A percentile compares a stretch with the other conserved stretches of the same genome.
Conservation (phyloP, 1,140 invertebrate species). For the Ostrea edulis region DNA sequence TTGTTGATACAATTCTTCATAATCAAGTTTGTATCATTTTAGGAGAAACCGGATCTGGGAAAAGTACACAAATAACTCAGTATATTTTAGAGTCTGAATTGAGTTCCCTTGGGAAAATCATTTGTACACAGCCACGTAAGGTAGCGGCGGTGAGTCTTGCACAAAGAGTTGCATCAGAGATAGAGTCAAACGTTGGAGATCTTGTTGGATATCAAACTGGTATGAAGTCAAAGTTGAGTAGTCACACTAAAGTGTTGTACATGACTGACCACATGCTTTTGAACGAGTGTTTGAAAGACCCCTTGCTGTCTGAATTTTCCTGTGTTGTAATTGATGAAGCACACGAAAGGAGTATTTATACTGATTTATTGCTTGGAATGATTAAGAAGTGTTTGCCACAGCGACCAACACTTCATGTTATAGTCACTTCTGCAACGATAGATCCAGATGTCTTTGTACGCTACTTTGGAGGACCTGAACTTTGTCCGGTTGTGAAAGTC, state of each 20-base stretch:
- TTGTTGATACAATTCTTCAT: conserved; percentile 62
- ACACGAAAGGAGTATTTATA: conserved; percentile 97
- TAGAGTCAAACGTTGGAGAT: conserved; percentile 68
- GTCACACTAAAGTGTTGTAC: conserved; percentile 90
- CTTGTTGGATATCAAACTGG: conserved; percentile 82
- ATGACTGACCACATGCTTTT: conserved; percentile 99
- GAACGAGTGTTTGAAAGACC: conserved; percentile 92
- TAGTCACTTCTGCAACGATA: conserved; percentile 78
- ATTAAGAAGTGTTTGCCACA: conserved; percentile 82
- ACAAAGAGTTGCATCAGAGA: conserved; percentile 72
- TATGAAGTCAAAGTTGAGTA: conserved; percentile 85
- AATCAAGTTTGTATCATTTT: conserved; percentile 88
- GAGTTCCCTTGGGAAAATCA: conserved; percentile 86
- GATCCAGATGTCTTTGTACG: conserved; percentile 80
- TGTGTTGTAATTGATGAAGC: conserved; percentile 97
- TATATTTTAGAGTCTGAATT: conserved; percentile 79
- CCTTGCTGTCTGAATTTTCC: conserved; percentile 82
- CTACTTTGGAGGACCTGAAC: conserved; percentile 89
- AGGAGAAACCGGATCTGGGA: conserved; percentile 97
- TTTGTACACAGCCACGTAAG: conserved; percentile 80
- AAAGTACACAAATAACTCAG: conserved; percentile 76
- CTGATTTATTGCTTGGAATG: conserved; percentile 93
- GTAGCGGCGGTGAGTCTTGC: conserved; percentile 76
- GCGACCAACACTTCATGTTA: conserved; percentile 69
- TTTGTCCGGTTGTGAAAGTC: conserved; percentile 95